Evolutionary conservation across 1,140 invertebrate species (phyloP), one percentile per base, ranked within the genome.

Genomic region (Meloidogyne chitwoodi): DNA sequence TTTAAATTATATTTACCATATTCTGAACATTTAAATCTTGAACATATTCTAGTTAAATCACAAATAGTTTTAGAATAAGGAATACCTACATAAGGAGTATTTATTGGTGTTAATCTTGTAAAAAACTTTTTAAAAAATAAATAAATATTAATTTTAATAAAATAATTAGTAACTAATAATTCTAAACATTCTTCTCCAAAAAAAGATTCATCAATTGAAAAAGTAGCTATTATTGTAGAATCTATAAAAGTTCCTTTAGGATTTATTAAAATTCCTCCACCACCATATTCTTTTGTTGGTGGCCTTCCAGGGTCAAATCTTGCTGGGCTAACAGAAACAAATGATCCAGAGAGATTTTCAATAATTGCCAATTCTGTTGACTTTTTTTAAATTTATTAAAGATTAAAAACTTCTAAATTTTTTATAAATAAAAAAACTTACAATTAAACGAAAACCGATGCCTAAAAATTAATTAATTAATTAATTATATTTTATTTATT

Each of bases 121-220:
- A 64, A 73, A 73, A 73, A 73, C 71, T 73, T 34, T 34, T 12
- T 11, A n/a, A 71, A 72, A n/a, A 67, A n/a, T 4, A n/a, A n/a
- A 2, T 38, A 65, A 16, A 16, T 27, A n/a, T 16, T 16, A 16
- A 29, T 67, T 24, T 67, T 26, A 26, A 19, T n/a, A 29, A 65
- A 66, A 11, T 19, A 66, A 66, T 3, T n/a, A 38, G 24, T 6
- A n/a, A 73, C 71, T 48, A 73, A 56, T 41, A 73, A 63, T 31
- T 73, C 71, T 38, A 63, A 63, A 22, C 71, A 73, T 16, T 56
- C 71, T n/a, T n/a, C n/a, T 22, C 24, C 27, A 61, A 73, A 34
- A 24, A 73, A 24, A 38, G 56, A 63, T 34, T 73, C 56, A 31
- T 73, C 71, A 31, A 73, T 31, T 8, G 71, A 24, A 63, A 73